Evolutionary conservation across 2,888 invertebrate genomes (phyloP), one percentile per base, ranked within the genome.

Genomic region (Gymnosoma rotundatum): DNA sequence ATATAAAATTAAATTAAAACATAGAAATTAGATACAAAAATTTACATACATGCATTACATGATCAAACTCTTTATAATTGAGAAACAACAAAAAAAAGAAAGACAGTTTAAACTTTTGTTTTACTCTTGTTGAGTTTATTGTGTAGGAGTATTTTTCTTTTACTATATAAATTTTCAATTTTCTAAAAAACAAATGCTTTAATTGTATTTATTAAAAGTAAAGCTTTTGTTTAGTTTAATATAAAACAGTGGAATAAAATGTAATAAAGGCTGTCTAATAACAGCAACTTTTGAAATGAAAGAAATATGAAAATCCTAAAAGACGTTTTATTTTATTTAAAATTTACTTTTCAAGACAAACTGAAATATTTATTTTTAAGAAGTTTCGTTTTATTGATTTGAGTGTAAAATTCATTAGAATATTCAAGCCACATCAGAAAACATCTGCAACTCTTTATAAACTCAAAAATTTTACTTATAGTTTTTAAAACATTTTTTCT

Each of bases 111-210:
- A 42, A 21, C 48, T 48, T 7, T 48, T 48, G n/a, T 54, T 54
- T 54, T 54, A 5, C n/a, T n/a, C n/a, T n/a, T n/a, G n/a, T n/a
- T 4, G 2, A 36, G 2, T 16, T 20, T 5, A 21, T 54, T 67
- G 76, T 76, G 76, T 76, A 76, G 76, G 76, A 76, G 76, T 76
- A 67, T 18, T 25, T 42, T 54, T 74, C 20, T 5, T 9, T 54
- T 63, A n/a, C n/a, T 63, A 12, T 21, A 66, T 21, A 3, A 60
- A 38, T n/a, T 50, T 45, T 45, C 7, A 5, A 38, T 12, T 45
- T n/a, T 58, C 36, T 2, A 2, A 2, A 25, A 25, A 2, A 4
- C 25, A 25, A 25, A 1, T 25, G 1, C 25, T 76, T 21, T 58
- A 58, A 42, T 76, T 76, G 58, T 58, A 18, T 67, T 66, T 50